A percentile compares a stretch with the other conserved stretches of the same genome.
These are phyloP conservation scores for Setophaga coronata DNA, from an alignment of 2,113 vertebrate genomes.

Conservation along the genomic window DNA sequence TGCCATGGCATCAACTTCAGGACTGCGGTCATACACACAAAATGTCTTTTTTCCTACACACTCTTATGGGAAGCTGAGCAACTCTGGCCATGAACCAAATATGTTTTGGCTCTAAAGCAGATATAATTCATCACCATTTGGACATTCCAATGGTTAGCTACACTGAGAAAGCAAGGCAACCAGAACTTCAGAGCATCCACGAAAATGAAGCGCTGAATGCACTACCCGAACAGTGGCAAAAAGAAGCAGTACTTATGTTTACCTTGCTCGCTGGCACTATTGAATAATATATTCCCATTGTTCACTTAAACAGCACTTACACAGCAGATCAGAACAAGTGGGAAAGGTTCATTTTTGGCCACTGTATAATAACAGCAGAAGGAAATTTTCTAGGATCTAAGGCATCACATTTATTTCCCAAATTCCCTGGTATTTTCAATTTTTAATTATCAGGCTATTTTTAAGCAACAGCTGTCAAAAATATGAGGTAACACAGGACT, in stretches of 20 bases:
- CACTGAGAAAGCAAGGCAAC: constrained; percentile 66
- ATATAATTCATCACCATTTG: constrained; percentile 70
- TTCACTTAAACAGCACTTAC: background rate
- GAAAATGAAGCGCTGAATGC: background rate
- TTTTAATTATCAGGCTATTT: background rate
- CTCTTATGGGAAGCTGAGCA: constrained; percentile 66
- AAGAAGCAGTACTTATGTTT: background rate
- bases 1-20: constrained; percentile 67
- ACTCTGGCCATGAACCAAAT: constrained; percentile 65
- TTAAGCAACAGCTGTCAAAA: constrained; percentile 2
- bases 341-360: constrained; percentile 26
- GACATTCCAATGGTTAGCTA: constrained; percentile 71
- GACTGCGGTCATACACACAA: constrained; percentile 63
- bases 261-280: background rate
- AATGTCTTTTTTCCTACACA: constrained; percentile 69
- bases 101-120: constrained; percentile 63
- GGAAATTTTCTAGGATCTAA: constrained; percentile 51
- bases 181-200: constrained; percentile 12
- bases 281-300: background rate
- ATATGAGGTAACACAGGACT: background rate
- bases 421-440: constrained; percentile 9
- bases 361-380: background rate
- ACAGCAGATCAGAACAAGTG: constrained; percentile 1
- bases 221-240: background rate
- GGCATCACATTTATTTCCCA: constrained; percentile 32